phyloP scores from a whole-genome alignment of 2,113 vertebrate species.

The Halcyon senegalensis region DNA sequence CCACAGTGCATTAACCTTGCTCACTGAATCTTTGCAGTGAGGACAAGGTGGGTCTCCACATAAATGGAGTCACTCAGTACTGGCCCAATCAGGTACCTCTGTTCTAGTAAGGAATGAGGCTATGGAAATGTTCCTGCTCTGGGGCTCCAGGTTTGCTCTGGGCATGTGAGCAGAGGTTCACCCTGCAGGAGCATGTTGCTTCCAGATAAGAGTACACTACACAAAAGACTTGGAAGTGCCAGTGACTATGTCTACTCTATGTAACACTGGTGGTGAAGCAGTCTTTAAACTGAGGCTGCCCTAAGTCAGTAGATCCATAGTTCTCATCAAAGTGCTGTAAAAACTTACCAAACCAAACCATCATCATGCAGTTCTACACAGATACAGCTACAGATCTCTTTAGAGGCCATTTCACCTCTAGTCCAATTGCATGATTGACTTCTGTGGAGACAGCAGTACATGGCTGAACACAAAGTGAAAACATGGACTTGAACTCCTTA shows the following conservation, averaged over 20 bases:
- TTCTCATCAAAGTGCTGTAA: not conserved
- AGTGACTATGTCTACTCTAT: not conserved
- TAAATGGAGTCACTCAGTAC: not conserved
- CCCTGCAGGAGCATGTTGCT: not conserved
- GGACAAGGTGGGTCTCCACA: not conserved
- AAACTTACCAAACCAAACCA: not conserved
- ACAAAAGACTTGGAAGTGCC: not conserved
- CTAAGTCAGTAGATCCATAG: not conserved
- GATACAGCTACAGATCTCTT: not conserved
- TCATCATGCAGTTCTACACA: not conserved
- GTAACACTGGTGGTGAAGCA: not conserved
- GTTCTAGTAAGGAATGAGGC: not conserved
- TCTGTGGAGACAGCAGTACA: not conserved
- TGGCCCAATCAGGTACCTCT: not conserved
- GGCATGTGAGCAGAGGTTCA: not conserved
- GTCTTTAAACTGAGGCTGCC: not conserved
- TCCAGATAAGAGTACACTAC: not conserved
- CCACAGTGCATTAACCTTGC: not conserved
- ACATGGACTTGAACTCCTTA: not conserved
- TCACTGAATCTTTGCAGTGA: not conserved
- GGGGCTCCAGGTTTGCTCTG: not conserved
- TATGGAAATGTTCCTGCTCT: not conserved
- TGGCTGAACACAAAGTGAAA: not conserved
- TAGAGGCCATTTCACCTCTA: not conserved
- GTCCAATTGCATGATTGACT: not conserved